phyloP scores from a whole-genome alignment of 2,113 vertebrate genomes.

The Myxocyprinus asiaticus region DNA sequence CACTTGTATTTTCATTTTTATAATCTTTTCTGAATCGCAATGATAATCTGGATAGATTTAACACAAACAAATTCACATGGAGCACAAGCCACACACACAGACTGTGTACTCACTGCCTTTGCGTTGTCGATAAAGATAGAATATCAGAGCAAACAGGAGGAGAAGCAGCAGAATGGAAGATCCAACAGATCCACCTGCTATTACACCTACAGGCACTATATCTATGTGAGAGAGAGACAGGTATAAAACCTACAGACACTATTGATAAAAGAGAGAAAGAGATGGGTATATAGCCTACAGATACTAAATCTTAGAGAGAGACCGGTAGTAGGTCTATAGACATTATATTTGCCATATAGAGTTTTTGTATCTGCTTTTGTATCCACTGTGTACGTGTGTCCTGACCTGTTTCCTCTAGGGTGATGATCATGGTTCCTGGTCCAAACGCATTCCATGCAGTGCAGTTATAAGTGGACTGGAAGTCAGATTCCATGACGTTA shows the following conservation, averaged over 20 bases:
- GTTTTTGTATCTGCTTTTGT: background rate
- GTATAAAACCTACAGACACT: background rate
- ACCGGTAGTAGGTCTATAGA: too few relatives aligned
- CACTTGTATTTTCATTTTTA: too few relatives aligned
- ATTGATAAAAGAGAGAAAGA: too few relatives aligned
- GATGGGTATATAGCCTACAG: too few relatives aligned
- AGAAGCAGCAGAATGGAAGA: slow-evolving; percentile 82
- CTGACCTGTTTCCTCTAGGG: slow-evolving; percentile 84
- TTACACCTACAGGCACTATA: slow-evolving; percentile 87
- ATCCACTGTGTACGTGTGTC: background rate
- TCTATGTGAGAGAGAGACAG: slow-evolving; percentile 69
- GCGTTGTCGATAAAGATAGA: slow-evolving; percentile 90
- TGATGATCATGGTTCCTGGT: slow-evolving; percentile 91
- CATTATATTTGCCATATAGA: background rate
- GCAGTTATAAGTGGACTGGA: slow-evolving; percentile 95
- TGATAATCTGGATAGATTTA: too few relatives aligned
- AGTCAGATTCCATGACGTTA: slow-evolving; percentile 91
- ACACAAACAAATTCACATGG: too few relatives aligned
- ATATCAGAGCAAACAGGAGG: slow-evolving; percentile 79
- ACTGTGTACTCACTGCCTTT: slow-evolving; percentile 89
- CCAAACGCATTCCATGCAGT: slow-evolving; percentile 95
- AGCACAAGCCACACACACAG: background rate
- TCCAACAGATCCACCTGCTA: slow-evolving; percentile 85
- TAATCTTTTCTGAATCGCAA: too few relatives aligned
- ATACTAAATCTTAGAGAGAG: too few relatives aligned